These are phyloP conservation scores for Sylvicapra grimmia DNA, from an alignment of 2,113 vertebrate species.

Conservation along the genomic window DNA sequence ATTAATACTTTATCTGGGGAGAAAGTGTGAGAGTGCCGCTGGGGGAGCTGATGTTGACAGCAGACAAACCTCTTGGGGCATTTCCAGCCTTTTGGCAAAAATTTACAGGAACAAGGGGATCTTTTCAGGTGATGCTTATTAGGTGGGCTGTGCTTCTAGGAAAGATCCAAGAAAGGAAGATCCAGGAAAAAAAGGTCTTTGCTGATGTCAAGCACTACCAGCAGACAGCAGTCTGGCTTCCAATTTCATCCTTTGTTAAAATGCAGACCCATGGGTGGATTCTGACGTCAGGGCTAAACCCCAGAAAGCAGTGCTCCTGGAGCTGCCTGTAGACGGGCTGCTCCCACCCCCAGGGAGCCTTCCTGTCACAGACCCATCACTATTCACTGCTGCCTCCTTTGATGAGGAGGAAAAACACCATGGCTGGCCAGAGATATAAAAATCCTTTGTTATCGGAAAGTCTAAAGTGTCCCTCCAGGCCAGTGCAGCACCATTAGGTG, in stretches of 20 bases:
- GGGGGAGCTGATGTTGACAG: neutral
- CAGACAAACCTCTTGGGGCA: neutral
- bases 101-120: neutral
- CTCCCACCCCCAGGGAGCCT: neutral
- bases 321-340: neutral
- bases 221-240: conserved; percentile 10
- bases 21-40: neutral
- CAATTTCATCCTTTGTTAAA: neutral
- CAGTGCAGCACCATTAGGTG: conserved; percentile 45
- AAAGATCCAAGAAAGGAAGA: neutral
- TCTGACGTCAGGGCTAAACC: conserved; percentile 20
- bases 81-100: neutral
- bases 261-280: neutral
- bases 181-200: neutral
- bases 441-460: conserved; percentile 56
- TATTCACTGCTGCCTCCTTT: neutral
- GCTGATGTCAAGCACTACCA: neutral
- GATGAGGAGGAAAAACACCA: neutral
- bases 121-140: neutral
- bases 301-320: neutral
- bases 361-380: neutral
- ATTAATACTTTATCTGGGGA: neutral
- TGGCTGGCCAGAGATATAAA: conserved; percentile 1
- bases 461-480: conserved; percentile 36
- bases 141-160: neutral